phyloP scores from a whole-genome alignment of 2,797 vertebrate genomes.

The Spheniscus humboldti region DNA sequence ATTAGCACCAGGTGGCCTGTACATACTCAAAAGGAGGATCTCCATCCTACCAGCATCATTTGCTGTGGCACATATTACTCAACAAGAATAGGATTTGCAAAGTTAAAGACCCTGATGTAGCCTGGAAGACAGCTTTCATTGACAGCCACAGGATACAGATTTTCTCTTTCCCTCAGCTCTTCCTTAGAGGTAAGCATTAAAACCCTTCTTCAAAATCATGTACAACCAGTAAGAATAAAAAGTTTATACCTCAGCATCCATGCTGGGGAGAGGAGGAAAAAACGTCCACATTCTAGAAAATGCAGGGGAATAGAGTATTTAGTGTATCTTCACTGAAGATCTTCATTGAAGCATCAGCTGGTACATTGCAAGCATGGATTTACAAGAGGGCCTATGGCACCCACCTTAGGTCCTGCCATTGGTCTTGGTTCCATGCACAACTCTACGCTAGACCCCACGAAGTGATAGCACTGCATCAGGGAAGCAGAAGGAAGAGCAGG shows the following conservation, averaged over 20 bases:
- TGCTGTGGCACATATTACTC: not conserved
- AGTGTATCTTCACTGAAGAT: not conserved
- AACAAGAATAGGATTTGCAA: not conserved
- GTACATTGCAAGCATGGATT: not conserved
- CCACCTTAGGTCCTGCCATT: not conserved
- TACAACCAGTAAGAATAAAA: not conserved
- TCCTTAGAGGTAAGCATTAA: not conserved
- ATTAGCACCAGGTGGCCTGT: not conserved
- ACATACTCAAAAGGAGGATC: not conserved
- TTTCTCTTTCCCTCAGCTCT: not conserved
- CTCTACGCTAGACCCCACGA: not conserved
- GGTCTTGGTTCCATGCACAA: not conserved
- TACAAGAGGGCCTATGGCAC: not conserved
- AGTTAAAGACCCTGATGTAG: not conserved
- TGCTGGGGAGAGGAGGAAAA: not conserved
- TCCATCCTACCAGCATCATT: not conserved
- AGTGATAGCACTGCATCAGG: not conserved
- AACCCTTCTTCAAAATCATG: not conserved
- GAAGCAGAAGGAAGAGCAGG: not conserved
- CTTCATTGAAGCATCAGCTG: not conserved
- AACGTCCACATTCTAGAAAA: not conserved
- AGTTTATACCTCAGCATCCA: not conserved
- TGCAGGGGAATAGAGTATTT: not conserved
- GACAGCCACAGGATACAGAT: not conserved
- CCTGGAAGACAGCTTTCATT: not conserved